A percentile compares a stretch with the other conserved stretches of the same genome.
These are phyloP conservation scores for Camptogramma bilineatum DNA, from an alignment of 2,888 invertebrate species.

Conservation along the genomic window DNA sequence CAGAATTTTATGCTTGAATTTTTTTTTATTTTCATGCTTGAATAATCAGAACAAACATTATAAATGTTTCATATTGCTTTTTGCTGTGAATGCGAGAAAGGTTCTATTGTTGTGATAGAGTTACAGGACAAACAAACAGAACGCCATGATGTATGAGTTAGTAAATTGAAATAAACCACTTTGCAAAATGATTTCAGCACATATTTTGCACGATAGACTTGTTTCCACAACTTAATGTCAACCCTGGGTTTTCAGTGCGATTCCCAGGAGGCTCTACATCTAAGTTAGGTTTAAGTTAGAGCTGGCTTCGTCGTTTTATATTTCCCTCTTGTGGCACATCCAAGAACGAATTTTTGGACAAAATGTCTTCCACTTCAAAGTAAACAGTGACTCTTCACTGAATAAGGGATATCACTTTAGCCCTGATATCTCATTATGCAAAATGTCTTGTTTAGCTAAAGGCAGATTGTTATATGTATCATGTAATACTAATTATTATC, in stretches of 20 bases:
- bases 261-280: slow-evolving; percentile 67
- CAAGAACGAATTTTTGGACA: slow-evolving; percentile 58
- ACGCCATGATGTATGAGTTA: background rate
- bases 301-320: slow-evolving; percentile 62
- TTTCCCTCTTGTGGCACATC: slow-evolving; percentile 69
- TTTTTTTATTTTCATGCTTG: background rate
- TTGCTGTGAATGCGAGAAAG: too few relatives aligned
- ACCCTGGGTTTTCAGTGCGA: slow-evolving; percentile 60
- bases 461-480: too few relatives aligned
- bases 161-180: slow-evolving; percentile 24
- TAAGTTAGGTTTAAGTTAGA: slow-evolving; percentile 75
- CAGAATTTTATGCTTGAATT: background rate
- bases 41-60: too few relatives aligned
- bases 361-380: slow-evolving; percentile 49
- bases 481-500: too few relatives aligned
- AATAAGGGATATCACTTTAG: slow-evolving; percentile 34
- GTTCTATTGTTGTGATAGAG: background rate
- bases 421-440: slow-evolving; percentile 32
- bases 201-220: slow-evolving; percentile 55
- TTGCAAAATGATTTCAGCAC: slow-evolving; percentile 48
- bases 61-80: too few relatives aligned
- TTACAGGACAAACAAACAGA: background rate
- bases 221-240: slow-evolving; percentile 61
- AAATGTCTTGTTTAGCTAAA: slow-evolving; percentile 21
- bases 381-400: slow-evolving; percentile 48